These are phyloP conservation scores for Drosophila sp. DNA, from an alignment of 1,140 invertebrate species.

Conservation along the genomic window DNA sequence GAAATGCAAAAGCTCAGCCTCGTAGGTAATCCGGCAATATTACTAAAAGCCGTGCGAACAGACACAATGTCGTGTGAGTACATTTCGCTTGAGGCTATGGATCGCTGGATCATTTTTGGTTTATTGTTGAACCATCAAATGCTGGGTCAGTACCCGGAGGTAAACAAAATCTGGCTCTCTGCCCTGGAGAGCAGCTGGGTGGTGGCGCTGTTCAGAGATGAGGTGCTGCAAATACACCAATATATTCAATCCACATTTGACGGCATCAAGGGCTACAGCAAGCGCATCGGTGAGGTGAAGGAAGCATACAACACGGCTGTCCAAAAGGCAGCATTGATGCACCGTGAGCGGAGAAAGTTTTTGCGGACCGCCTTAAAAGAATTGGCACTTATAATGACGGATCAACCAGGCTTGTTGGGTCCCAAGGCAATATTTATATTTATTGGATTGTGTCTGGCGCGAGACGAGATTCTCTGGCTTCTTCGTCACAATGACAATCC, in stretches of 20 bases:
- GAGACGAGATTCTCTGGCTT: constrained; percentile 99
- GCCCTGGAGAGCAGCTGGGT: constrained; percentile 98
- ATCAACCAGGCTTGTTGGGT: constrained; percentile 98
- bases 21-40: constrained; percentile 94
- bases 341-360: constrained; percentile 98
- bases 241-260: constrained; percentile 98
- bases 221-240: constrained; percentile 97
- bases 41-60: constrained; percentile 96
- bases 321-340: constrained; percentile 94
- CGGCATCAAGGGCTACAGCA: constrained; percentile 96
- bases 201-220: constrained; percentile 97
- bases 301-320: constrained; percentile 96
- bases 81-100: constrained; percentile 96
- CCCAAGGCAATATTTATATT: constrained; percentile 98
- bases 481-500: constrained; percentile 98
- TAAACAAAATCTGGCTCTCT: constrained; percentile 95
- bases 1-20: constrained; percentile 97
- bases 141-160: constrained; percentile 90
- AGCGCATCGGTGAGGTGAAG: constrained; percentile 96
- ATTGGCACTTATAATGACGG: constrained; percentile 96
- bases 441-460: constrained; percentile 96
- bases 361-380: constrained; percentile 97
- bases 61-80: constrained; percentile 99
- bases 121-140: constrained; percentile 95
- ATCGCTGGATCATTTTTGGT: constrained; percentile 98